These are phyloP conservation scores for Spodoptera frugiperda DNA, from an alignment of 1,140 invertebrate genomes.

Conservation along the genomic window DNA sequence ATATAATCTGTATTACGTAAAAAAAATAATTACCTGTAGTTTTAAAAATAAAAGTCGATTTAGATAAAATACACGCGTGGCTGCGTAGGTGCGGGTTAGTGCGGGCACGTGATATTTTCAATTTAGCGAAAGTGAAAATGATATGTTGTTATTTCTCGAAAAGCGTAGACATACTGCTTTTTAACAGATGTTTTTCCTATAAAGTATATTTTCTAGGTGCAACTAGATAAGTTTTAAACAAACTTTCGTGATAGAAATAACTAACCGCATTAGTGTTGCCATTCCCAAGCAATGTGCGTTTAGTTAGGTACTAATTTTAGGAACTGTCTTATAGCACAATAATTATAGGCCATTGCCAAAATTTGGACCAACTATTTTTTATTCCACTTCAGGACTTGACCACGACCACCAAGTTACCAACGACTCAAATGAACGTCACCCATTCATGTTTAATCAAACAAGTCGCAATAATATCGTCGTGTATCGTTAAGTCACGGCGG, in stretches of 20 bases:
- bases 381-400: neutral
- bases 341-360: too few relatives aligned
- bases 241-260: too few relatives aligned
- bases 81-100: neutral
- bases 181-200: too few relatives aligned
- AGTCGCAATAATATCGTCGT: slow-evolving; percentile 1
- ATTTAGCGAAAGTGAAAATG: slow-evolving; percentile 27
- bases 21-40: slow-evolving; percentile 6
- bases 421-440: neutral
- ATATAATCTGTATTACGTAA: slow-evolving; percentile 25
- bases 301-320: too few relatives aligned
- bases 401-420: neutral
- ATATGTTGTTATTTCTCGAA: neutral
- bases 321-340: too few relatives aligned
- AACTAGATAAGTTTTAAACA: too few relatives aligned
- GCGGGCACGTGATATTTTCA: neutral
- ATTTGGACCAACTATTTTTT: too few relatives aligned
- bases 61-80: slow-evolving; percentile 9
- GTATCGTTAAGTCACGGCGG: slow-evolving; percentile 1
- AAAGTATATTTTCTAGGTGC: too few relatives aligned
- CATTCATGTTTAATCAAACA: neutral
- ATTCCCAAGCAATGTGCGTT: too few relatives aligned
- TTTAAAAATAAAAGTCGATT: slow-evolving; percentile 23
- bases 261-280: too few relatives aligned
- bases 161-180: too few relatives aligned